These are phyloP conservation scores for Malaclemys terrapin DNA, from an alignment of 2,113 vertebrate species.

Conservation along the genomic window DNA sequence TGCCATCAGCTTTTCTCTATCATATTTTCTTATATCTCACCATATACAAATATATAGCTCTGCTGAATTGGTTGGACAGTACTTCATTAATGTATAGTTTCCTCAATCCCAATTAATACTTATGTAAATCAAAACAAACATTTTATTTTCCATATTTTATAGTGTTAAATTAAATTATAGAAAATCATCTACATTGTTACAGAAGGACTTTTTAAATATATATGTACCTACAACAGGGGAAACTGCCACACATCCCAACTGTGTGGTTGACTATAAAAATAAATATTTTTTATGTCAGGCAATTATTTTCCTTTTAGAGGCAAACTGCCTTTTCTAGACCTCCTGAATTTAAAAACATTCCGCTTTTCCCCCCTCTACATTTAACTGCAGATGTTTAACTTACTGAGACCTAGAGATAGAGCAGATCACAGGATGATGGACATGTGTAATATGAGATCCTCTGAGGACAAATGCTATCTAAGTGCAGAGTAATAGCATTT, in stretches of 20 bases:
- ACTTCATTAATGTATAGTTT: not conserved
- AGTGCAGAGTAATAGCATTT: accelerated
- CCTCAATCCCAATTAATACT: not conserved
- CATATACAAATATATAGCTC: not conserved
- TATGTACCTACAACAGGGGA: not conserved
- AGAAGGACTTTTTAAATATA: not conserved
- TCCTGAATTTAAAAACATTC: not conserved
- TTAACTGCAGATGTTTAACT: not conserved
- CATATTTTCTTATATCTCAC: not conserved
- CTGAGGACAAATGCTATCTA: accelerated
- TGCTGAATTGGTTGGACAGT: not conserved
- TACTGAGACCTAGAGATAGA: accelerated
- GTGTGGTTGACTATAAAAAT: not conserved
- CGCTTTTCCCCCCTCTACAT: not conserved
- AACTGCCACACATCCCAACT: not conserved
- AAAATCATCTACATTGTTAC: not conserved
- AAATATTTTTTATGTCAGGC: not conserved
- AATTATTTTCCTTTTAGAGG: not conserved
- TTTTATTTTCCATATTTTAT: not conserved
- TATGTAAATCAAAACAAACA: not conserved
- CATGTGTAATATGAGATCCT: accelerated
- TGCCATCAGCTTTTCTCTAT: not conserved
- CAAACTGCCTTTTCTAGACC: not conserved
- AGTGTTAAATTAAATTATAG: not conserved
- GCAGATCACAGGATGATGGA: not conserved